Evolutionary conservation across 2,113 vertebrate species (phyloP).

Genomic region (Jaculus jaculus): DNA sequence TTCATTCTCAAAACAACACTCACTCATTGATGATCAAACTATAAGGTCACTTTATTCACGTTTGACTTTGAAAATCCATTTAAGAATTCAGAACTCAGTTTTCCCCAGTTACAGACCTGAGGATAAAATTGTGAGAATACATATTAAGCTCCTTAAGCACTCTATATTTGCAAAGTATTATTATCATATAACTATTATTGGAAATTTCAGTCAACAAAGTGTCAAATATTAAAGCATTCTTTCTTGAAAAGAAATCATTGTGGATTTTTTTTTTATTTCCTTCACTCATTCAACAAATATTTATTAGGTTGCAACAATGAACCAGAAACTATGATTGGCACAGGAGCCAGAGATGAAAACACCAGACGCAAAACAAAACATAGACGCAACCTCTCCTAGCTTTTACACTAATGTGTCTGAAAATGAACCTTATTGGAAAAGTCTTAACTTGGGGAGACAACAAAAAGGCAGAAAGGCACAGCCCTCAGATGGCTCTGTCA

Average conservation of each 20-base stretch:
- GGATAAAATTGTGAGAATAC: not conserved
- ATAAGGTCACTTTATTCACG: not conserved
- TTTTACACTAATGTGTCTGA: not conserved
- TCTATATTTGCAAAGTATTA: not conserved
- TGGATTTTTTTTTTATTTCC: not conserved
- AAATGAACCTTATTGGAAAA: conserved; percentile 34
- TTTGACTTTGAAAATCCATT: not conserved
- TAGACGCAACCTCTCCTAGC: not conserved
- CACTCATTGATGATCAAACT: not conserved
- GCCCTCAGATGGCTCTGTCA: not conserved
- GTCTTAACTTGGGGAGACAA: not conserved
- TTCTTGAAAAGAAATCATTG: not conserved
- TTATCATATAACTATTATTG: not conserved
- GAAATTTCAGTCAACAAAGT: conserved; percentile 1
- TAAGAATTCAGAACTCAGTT: not conserved
- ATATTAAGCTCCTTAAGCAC: not conserved
- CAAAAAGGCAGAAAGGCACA: not conserved
- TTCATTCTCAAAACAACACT: conserved; percentile 8
- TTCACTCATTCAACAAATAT: conserved; percentile 16
- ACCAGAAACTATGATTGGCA: not conserved
- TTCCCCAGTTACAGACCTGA: conserved; percentile 24
- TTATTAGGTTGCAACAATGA: not conserved
- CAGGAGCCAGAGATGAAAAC: not conserved
- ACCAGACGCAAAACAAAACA: not conserved
- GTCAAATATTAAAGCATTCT: not conserved